Percentiles rank a stretch among this genome's conserved stretches.
Evolutionary conservation across 1,140 invertebrate genomes (phyloP).

Genomic region (Bicyclus anynana): DNA sequence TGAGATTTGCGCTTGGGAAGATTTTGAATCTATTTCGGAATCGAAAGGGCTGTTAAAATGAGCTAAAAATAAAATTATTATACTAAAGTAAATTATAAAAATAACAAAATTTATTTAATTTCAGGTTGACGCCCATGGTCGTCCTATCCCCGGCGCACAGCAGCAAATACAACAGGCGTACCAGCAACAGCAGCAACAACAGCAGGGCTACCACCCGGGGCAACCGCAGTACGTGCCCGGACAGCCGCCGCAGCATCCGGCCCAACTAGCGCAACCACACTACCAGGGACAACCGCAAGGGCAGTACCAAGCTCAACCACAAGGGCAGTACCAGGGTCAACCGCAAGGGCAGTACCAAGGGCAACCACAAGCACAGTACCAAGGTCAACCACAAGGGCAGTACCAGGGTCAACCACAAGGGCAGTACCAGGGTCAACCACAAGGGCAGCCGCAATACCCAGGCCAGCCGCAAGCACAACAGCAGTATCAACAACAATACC

Average conservation of each 20-base stretch:
- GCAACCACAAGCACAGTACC: conserved; percentile 33
- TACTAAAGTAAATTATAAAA: background rate
- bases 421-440: conserved; percentile 25
- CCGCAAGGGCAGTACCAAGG: conserved; percentile 19
- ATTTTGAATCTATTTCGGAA: too few species aligned
- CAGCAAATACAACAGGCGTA: conserved; percentile 57
- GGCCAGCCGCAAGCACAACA: conserved; percentile 30
- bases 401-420: conserved; percentile 18
- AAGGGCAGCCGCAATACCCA: conserved; percentile 23
- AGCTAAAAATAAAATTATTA: too few species aligned
- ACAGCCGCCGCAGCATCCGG: conserved; percentile 24
- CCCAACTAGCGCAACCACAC: conserved; percentile 27
- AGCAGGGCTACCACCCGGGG: conserved; percentile 27
- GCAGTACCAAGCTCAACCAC: conserved; percentile 30
- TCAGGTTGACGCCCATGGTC: conserved; percentile 57
- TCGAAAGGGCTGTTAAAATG: too few species aligned
- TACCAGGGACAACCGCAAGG: conserved; percentile 18
- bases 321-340: conserved; percentile 17
- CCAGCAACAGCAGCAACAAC: conserved; percentile 43
- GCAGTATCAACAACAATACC: conserved; percentile 23
- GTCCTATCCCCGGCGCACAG: conserved; percentile 49
- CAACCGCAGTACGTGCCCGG: conserved; percentile 25
- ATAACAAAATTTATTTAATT: background rate
- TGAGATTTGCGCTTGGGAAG: too few species aligned
- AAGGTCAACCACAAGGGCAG: conserved; percentile 27